These are phyloP conservation scores for Neotoma lepida DNA, from an alignment of 2,113 vertebrate genomes.

Conservation along the genomic window DNA sequence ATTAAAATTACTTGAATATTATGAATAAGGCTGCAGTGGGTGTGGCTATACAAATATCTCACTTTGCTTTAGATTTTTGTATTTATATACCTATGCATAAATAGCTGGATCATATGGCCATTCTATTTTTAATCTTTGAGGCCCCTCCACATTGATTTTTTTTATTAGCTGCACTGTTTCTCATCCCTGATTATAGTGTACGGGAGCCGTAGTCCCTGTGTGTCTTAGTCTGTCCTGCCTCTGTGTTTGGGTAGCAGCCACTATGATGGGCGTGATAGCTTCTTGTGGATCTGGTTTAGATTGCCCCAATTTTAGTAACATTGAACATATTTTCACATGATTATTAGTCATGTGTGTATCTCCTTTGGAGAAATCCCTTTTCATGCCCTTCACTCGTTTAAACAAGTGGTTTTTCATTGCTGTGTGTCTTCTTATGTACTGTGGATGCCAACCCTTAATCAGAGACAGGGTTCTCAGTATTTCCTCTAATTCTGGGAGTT, in stretches of 20 bases:
- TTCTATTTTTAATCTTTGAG: background rate
- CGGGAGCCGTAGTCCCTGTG: background rate
- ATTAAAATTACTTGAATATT: background rate
- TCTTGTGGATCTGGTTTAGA: background rate
- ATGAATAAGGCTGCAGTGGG: background rate
- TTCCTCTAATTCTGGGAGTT: background rate
- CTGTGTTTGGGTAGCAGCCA: background rate
- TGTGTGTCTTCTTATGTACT: background rate
- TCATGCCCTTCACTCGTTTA: background rate
- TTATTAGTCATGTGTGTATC: background rate
- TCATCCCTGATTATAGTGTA: background rate
- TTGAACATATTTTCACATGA: background rate
- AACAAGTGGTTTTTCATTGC: background rate
- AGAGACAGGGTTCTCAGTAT: background rate
- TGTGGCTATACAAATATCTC: background rate
- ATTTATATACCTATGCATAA: background rate
- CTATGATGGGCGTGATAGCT: background rate
- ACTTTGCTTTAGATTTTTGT: background rate
- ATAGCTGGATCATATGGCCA: background rate
- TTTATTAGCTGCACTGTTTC: background rate
- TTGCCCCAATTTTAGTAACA: background rate
- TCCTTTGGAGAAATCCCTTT: background rate
- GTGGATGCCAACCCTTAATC: background rate
- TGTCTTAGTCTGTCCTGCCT: background rate
- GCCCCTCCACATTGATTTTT: background rate